Percentiles rank a stretch among this genome's conserved stretches.
Evolutionary conservation across 1,140 invertebrate genomes (phyloP).

Genomic region (Diabrotica virgifera): DNA sequence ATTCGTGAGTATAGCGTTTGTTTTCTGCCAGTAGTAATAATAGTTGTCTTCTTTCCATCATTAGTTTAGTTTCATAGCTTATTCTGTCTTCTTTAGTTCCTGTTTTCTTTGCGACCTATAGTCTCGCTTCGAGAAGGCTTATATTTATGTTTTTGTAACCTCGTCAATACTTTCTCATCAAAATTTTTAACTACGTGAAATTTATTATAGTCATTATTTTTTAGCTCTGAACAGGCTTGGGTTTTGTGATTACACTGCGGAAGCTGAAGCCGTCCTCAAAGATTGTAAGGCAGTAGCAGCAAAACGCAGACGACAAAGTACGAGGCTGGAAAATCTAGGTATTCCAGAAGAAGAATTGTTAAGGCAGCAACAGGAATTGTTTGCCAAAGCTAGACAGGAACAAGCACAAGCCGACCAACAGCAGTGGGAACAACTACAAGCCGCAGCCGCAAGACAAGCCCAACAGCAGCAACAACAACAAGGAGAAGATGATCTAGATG

Average conservation of each 20-base stretch:
- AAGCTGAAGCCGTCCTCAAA: slow-evolving; percentile 89
- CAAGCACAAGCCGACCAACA: slow-evolving; percentile 77
- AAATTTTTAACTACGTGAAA: too few relatives aligned
- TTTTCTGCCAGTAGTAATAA: too few relatives aligned
- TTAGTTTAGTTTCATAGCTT: too few relatives aligned
- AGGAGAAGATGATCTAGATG: slow-evolving; percentile 55
- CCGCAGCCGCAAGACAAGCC: slow-evolving; percentile 53
- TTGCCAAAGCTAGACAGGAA: slow-evolving; percentile 91
- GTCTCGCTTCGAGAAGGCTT: too few relatives aligned
- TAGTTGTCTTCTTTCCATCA: too few relatives aligned
- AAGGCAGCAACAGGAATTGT: slow-evolving; percentile 97
- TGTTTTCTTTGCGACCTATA: too few relatives aligned
- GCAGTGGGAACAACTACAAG: slow-evolving; percentile 84
- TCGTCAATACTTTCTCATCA: too few relatives aligned
- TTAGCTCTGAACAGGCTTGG: slow-evolving; percentile 88
- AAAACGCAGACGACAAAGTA: slow-evolving; percentile 89
- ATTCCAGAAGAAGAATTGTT: slow-evolving; percentile 96
- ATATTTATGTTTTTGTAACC: too few relatives aligned
- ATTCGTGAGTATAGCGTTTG: too few relatives aligned
- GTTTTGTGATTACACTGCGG: slow-evolving; percentile 88
- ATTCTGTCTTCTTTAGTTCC: too few relatives aligned
- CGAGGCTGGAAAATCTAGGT: slow-evolving; percentile 90
- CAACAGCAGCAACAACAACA: slow-evolving; percentile 49
- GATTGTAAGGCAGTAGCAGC: slow-evolving; percentile 96
- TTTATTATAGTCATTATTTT: slow-evolving; percentile 23